Evolutionary conservation across 2,888 invertebrate genomes (phyloP).

Genomic region (Andricus quercusramuli): DNA sequence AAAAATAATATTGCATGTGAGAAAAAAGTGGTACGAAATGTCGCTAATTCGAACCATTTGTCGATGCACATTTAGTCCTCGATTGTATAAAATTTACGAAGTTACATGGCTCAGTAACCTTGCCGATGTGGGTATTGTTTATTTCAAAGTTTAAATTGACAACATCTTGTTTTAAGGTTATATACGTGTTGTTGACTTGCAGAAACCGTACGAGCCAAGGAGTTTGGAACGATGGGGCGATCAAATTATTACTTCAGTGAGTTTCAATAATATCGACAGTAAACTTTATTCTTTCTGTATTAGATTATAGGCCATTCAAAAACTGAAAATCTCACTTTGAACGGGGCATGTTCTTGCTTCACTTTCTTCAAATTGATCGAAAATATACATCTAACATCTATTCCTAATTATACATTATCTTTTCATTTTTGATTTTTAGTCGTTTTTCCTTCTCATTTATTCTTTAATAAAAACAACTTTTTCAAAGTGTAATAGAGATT

Average conservation of each 20-base stretch:
- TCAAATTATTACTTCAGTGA: constrained; percentile 85
- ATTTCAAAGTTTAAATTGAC: neutral
- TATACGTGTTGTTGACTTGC: constrained; percentile 64
- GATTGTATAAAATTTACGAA: constrained; percentile 86
- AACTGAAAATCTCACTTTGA: neutral
- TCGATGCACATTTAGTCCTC: constrained; percentile 86
- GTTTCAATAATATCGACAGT: constrained; percentile 63
- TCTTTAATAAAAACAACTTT: too few relatives aligned
- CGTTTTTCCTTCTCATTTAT: too few relatives aligned
- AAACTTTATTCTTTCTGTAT: neutral
- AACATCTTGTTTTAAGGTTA: constrained; percentile 14
- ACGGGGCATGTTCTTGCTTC: neutral
- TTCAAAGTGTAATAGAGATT: too few relatives aligned
- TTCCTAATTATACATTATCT: too few relatives aligned
- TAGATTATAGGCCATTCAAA: neutral
- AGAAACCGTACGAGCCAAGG: constrained; percentile 86
- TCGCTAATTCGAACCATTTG: constrained; percentile 80
- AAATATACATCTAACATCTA: too few relatives aligned
- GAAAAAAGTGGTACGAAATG: constrained; percentile 64
- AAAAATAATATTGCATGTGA: neutral
- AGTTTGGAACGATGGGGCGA: constrained; percentile 87
- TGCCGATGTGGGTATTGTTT: constrained; percentile 78
- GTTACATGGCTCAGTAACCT: constrained; percentile 78
- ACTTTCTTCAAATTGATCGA: too few relatives aligned
- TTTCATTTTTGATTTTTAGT: too few relatives aligned